These are phyloP conservation scores for Coenonympha arcania DNA, from an alignment of 2,888 invertebrate species.

Conservation along the genomic window DNA sequence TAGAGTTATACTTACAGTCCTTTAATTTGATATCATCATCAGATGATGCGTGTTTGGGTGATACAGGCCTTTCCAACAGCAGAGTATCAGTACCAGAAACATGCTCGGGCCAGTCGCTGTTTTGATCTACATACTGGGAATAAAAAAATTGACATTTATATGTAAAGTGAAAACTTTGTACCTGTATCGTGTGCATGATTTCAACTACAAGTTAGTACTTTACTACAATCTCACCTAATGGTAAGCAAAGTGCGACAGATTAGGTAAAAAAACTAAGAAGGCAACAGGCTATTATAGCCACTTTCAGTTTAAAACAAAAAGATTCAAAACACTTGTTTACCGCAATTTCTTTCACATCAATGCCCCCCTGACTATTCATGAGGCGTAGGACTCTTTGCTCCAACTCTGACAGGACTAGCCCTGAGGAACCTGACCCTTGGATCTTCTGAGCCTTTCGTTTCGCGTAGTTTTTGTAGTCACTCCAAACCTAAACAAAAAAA, in stretches of 20 bases:
- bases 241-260: background rate
- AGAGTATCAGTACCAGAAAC: background rate
- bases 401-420: background rate
- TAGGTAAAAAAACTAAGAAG: background rate
- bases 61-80: background rate
- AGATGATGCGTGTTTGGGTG: background rate
- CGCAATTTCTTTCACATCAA: too few relatives aligned
- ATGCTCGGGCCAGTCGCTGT: background rate
- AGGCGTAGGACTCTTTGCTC: background rate
- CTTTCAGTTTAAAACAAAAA: too few relatives aligned
- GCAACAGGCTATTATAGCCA: too few relatives aligned
- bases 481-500: constrained; percentile 27
- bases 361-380: background rate
- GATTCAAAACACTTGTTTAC: too few relatives aligned
- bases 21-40: background rate
- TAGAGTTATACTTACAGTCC: background rate
- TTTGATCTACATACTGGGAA: background rate
- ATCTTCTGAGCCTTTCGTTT: constrained; percentile 26
- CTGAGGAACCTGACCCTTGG: background rate
- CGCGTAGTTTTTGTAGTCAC: constrained; percentile 27
- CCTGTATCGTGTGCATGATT: too few relatives aligned
- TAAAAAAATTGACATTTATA: background rate
- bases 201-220: too few relatives aligned
- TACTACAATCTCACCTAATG: background rate
- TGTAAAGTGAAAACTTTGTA: too few relatives aligned